These are phyloP conservation scores for Gavialis gangeticus DNA, from an alignment of 2,113 vertebrate genomes.

Conservation along the genomic window DNA sequence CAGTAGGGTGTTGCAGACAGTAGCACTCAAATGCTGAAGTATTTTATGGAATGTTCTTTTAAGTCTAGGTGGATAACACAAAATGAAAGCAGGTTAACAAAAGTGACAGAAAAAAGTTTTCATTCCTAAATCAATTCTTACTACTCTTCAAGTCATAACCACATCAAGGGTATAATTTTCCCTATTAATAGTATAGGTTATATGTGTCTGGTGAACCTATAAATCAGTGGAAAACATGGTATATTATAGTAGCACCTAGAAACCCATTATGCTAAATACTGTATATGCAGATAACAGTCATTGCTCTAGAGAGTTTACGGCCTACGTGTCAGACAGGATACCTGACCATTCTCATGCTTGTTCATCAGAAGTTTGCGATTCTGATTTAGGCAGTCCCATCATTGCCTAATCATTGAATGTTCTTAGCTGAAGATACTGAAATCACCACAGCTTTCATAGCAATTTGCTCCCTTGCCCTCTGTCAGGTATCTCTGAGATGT, in stretches of 20 bases:
- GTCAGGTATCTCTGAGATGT: too few species aligned
- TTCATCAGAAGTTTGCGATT: too few species aligned
- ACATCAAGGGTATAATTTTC: not conserved
- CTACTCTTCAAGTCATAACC: not conserved
- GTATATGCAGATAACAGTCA: not conserved
- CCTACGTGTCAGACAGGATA: too few species aligned
- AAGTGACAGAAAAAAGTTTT: not conserved
- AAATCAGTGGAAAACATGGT: not conserved
- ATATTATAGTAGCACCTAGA: not conserved
- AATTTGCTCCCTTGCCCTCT: too few species aligned
- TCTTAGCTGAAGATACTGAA: too few species aligned
- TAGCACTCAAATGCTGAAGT: not conserved
- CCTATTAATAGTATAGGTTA: not conserved
- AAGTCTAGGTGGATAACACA: not conserved
- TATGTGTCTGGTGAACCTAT: not conserved
- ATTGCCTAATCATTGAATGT: too few species aligned
- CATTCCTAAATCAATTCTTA: not conserved
- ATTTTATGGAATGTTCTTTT: not conserved
- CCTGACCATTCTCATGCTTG: too few species aligned
- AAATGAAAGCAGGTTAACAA: not conserved
- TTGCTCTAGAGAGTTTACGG: not conserved
- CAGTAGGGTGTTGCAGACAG: not conserved
- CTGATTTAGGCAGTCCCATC: too few species aligned
- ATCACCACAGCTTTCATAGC: too few species aligned
- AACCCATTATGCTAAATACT: not conserved